Percentiles rank a stretch among this genome's conserved stretches.
These are phyloP conservation scores for Brevimyrus niger DNA, from an alignment of 2,113 vertebrate genomes.

Conservation along the genomic window DNA sequence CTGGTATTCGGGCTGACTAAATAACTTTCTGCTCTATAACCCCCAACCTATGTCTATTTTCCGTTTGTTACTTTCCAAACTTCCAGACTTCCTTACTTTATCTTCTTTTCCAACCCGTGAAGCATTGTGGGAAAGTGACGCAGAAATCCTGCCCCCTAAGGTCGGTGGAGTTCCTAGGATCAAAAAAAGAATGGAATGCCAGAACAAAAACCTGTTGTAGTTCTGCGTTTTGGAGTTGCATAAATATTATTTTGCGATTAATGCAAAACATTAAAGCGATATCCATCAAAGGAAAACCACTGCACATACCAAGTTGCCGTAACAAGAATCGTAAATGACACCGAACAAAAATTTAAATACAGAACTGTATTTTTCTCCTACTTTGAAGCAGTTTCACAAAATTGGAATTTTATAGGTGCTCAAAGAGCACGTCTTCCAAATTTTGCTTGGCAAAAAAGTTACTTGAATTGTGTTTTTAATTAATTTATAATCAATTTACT, in stretches of 20 bases:
- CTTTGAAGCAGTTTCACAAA: background rate
- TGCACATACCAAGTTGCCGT: background rate
- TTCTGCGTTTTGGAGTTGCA: background rate
- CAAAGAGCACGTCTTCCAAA: background rate
- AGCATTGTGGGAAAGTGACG: constrained; percentile 35
- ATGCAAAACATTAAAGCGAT: background rate
- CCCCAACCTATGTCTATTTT: constrained; percentile 11
- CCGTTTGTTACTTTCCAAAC: constrained; percentile 24
- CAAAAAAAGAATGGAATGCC: background rate
- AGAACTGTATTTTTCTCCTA: background rate
- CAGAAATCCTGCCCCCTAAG: background rate
- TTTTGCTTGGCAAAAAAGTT: background rate
- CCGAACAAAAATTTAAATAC: background rate
- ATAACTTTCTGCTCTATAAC: background rate
- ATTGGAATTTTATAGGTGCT: background rate
- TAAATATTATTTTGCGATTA: background rate
- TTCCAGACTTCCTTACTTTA: background rate
- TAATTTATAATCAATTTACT: background rate
- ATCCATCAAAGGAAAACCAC: background rate
- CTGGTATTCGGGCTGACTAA: background rate
- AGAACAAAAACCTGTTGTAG: background rate
- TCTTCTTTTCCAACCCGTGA: constrained; percentile 13
- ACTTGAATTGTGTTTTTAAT: background rate
- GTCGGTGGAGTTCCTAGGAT: background rate
- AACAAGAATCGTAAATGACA: background rate